phyloP scores from a whole-genome alignment of 2,888 invertebrate species.

The Subacronicta megacephala region DNA sequence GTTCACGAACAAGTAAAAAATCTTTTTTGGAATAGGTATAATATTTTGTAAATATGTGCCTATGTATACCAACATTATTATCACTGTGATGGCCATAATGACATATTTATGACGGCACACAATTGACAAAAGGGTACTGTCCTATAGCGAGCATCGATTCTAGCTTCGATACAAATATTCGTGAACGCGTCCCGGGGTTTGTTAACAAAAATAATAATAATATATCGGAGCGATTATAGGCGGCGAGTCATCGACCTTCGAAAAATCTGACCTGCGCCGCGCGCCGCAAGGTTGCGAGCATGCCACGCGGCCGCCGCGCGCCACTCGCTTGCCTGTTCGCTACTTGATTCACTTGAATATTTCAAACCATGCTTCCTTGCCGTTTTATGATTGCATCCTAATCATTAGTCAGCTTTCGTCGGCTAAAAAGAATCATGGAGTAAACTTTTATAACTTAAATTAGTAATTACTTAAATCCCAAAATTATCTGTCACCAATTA shows the following conservation, averaged over 20 bases:
- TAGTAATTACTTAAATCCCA: too few relatives aligned
- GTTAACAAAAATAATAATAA: constrained; percentile 79
- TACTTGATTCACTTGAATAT: constrained; percentile 55
- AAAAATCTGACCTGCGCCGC: constrained; percentile 88
- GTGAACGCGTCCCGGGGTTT: constrained; percentile 67
- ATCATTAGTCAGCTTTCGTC: constrained; percentile 31
- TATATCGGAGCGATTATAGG: constrained; percentile 79
- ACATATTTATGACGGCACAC: too few relatives aligned
- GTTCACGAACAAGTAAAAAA: too few relatives aligned
- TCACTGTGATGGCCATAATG: too few relatives aligned
- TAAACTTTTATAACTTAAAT: constrained; percentile 36
- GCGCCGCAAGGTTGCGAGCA: constrained; percentile 83
- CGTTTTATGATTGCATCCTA: constrained; percentile 25
- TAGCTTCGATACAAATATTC: constrained; percentile 58
- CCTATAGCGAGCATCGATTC: constrained; percentile 61
- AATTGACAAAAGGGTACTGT: constrained; percentile 49
- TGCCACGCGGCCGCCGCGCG: constrained; percentile 35
- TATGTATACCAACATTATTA: too few relatives aligned
- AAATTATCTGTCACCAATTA: constrained; percentile 65
- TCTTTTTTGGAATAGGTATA: too few relatives aligned
- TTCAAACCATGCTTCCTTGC: constrained; percentile 49
- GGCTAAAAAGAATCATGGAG: constrained; percentile 32
- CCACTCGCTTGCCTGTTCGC: constrained; percentile 37
- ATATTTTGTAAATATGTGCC: too few relatives aligned
- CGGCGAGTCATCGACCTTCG: constrained; percentile 88